Evolutionary conservation across 2,888 invertebrate species (phyloP), one percentile per base, ranked within the genome.

Genomic region (Cephus rjabovi): DNA sequence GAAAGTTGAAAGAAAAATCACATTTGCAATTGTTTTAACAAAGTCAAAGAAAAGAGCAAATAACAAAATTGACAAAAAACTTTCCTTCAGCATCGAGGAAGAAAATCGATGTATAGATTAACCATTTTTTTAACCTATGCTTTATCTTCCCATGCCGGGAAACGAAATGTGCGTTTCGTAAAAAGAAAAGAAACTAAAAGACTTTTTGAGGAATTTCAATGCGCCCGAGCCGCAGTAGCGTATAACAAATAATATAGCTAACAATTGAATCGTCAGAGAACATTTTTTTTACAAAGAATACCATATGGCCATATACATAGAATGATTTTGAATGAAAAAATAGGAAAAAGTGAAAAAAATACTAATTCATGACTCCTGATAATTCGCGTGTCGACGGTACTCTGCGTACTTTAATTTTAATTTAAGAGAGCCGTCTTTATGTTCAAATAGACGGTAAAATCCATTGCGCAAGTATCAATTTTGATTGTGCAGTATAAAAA

Each of bases 301-400:
- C 33, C 69, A 34, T 34, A 31, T 11, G 34, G 15, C 31, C 35
- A 33, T 34, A 73, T 35, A 11, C 35, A 35, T 73, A 31, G 40
- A 68, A 34, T 75, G 68, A 30, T 75, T 75, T 34, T 75, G 56
- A 23, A 74, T 37, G 30, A 35, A 31, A 40, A 77, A 77, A 70
- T 9, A 11, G 71, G 56, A 69, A 34, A 74, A 56, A 12, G 31
- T 15, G 35, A 35, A 75, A 68, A 56, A 56, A 56, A 23, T 40
- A 56, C 56, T 56, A 56, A 56, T 9, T 56, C 56, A 56, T 23
- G 23, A 23, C 23, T 56, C 56, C 23, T 56, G 23, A 15, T 56
- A 6, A 56, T 56, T 56, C 56, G 56, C 2, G 56, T 23, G 56
- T 56, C 56, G 23, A 56, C 23, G 1, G 56, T 56, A 56, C 56